Evolutionary conservation across 2,797 vertebrate genomes (phyloP).

Genomic region (Hydrolagus colliei): DNA sequence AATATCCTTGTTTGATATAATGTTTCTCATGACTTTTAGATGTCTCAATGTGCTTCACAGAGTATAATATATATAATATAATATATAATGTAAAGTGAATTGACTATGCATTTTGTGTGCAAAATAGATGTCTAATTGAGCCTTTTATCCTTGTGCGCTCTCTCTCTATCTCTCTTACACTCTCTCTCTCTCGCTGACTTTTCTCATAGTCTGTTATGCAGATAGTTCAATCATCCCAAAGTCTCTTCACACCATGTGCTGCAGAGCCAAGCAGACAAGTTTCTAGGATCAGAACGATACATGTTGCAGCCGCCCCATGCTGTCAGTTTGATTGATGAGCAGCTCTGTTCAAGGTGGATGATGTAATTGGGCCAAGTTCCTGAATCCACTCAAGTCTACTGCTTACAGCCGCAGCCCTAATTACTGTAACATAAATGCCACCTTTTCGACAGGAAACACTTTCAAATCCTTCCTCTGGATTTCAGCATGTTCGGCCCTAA

Average conservation of each 20-base stretch:
- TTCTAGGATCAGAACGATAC: not conserved
- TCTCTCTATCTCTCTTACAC: too few species aligned
- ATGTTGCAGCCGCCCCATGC: too few species aligned
- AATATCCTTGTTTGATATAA: too few species aligned
- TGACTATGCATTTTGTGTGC: too few species aligned
- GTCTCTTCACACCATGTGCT: not conserved
- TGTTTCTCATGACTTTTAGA: too few species aligned
- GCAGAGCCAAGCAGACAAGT: not conserved
- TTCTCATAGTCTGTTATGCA: not conserved
- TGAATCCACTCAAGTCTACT: not conserved
- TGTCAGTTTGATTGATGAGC: not conserved
- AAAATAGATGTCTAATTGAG: too few species aligned
- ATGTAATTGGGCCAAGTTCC: not conserved
- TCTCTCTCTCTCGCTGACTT: not conserved
- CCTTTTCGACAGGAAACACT: conserved; percentile 26
- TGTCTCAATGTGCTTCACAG: too few species aligned
- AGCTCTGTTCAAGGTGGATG: not conserved
- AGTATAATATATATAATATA: too few species aligned
- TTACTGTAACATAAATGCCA: conserved; percentile 9
- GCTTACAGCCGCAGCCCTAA: not conserved
- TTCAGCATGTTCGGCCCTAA: conserved; percentile 13
- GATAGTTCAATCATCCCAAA: not conserved
- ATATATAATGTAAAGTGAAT: too few species aligned
- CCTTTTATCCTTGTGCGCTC: too few species aligned
- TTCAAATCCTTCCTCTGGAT: conserved; percentile 19